Evolutionary conservation across 2,797 vertebrate genomes (phyloP).

Genomic region (Iguana delicatissima): DNA sequence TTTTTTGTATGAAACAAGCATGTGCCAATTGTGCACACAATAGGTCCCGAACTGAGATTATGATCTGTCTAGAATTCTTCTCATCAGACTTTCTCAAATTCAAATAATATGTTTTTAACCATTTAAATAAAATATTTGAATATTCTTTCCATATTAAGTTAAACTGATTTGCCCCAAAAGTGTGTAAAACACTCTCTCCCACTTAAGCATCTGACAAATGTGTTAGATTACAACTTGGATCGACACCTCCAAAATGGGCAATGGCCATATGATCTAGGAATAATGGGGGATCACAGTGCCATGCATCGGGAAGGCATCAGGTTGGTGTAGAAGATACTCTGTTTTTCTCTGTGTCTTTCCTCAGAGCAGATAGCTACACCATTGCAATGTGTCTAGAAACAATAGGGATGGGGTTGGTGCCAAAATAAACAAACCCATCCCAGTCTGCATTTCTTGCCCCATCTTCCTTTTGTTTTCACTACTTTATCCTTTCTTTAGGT

Average conservation of each 20-base stretch:
- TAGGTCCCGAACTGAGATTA: too few relatives aligned
- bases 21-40: too few relatives aligned
- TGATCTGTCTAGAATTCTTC: too few relatives aligned
- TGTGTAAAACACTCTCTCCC: neutral
- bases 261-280: neutral
- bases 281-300: neutral
- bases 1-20: too few relatives aligned
- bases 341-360: neutral
- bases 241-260: neutral
- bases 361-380: neutral
- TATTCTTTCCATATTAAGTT: too few relatives aligned
- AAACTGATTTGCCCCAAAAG: too few relatives aligned
- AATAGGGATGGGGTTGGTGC: neutral
- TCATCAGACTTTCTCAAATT: too few relatives aligned
- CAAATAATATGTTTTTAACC: too few relatives aligned
- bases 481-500: neutral
- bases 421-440: neutral
- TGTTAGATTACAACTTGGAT: neutral
- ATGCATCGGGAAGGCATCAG: neutral
- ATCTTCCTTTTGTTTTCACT: neutral
- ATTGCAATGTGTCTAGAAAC: neutral
- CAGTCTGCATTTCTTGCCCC: neutral
- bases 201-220: neutral
- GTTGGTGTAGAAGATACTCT: neutral
- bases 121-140: too few relatives aligned